Conservation (phyloP, 2,797 vertebrate genomes). For the Poecile montanus region DNA sequence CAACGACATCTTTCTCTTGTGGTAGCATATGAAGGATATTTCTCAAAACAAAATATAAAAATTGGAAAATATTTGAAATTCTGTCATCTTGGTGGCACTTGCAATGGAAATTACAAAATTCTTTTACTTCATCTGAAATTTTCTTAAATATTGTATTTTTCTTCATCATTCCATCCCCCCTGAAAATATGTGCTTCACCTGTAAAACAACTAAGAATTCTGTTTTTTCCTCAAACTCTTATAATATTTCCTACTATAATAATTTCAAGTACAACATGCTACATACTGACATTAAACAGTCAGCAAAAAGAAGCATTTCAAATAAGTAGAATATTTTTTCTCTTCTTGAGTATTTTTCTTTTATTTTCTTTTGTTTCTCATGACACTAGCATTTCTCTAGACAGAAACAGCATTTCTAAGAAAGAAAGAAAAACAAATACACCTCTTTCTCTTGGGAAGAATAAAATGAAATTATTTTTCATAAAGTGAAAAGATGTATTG, state of each 20-base stretch:
- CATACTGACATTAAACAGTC: background rate
- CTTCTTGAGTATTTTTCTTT: background rate
- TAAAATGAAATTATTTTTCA: background rate
- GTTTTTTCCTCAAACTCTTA: background rate
- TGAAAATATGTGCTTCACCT: background rate
- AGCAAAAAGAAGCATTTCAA: background rate
- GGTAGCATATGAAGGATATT: background rate
- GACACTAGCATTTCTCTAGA: background rate
- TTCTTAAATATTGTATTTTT: background rate
- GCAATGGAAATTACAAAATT: background rate
- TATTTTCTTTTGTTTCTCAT: background rate
- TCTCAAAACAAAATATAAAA: background rate
- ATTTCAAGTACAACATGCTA: background rate
- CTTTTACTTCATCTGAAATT: background rate
- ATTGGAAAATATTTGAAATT: background rate
- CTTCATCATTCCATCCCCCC: background rate
- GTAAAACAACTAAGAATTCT: background rate
- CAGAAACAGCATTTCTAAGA: background rate
- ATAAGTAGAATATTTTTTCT: background rate
- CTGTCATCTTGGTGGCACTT: background rate
- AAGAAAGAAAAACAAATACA: background rate
- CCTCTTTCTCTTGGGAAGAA: background rate
- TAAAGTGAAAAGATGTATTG: background rate
- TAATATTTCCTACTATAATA: background rate
- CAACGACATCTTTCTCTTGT: background rate